These are phyloP conservation scores for Liodrosophila aerea DNA, from an alignment of 2,888 invertebrate genomes.

Conservation along the genomic window DNA sequence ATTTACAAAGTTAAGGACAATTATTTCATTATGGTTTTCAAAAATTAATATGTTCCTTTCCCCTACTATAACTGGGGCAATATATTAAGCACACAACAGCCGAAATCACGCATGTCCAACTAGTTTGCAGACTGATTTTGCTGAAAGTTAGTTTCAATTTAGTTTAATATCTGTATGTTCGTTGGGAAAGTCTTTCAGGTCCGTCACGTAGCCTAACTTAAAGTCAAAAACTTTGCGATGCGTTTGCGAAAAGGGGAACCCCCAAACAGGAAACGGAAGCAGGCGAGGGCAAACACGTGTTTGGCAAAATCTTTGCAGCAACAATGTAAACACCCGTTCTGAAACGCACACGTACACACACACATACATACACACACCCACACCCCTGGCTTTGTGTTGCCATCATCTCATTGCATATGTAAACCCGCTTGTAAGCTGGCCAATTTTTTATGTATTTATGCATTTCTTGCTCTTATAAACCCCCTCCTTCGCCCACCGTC, in stretches of 20 bases:
- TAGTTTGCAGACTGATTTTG: constrained; percentile 13
- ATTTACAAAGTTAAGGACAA: too few species aligned
- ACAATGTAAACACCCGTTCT: constrained; percentile 60
- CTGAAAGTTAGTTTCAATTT: constrained; percentile 10
- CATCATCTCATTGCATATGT: constrained; percentile 67
- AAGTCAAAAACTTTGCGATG: constrained; percentile 46
- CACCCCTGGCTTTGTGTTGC: not conserved
- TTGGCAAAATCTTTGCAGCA: constrained; percentile 67
- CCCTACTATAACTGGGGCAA: too few species aligned
- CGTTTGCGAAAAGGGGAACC: constrained; percentile 24
- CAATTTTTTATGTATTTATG: constrained; percentile 77
- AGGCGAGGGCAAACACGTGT: constrained; percentile 69
- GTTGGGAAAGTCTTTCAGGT: constrained; percentile 15
- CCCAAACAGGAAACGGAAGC: constrained; percentile 63
- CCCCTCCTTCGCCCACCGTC: not conserved
- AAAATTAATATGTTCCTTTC: too few species aligned
- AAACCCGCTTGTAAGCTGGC: constrained; percentile 73
- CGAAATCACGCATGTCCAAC: constrained; percentile 1
- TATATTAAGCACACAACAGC: too few species aligned
- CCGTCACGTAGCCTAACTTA: constrained; percentile 47
- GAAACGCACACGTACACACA: constrained; percentile 22
- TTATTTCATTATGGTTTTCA: too few species aligned
- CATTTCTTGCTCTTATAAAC: constrained; percentile 54
- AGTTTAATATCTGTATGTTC: constrained; percentile 23
- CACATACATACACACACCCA: constrained; percentile 14